phyloP scores from a whole-genome alignment of 2,797 vertebrate species.

The Scomberomorus guttatus region DNA sequence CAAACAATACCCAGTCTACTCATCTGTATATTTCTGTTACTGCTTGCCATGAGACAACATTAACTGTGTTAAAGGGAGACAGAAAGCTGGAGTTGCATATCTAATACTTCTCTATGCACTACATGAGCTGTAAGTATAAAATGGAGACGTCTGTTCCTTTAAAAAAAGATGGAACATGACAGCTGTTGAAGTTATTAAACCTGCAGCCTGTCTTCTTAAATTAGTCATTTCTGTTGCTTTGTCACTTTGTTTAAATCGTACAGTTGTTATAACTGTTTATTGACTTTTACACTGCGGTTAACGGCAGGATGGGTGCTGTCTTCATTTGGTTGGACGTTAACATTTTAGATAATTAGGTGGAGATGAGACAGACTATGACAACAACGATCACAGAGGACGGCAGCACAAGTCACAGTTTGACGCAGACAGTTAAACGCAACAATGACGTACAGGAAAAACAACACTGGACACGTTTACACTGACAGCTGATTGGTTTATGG shows the following conservation, averaged over 20 bases:
- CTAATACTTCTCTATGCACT: not conserved
- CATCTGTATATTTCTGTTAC: too few species aligned
- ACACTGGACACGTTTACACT: conserved; percentile 11
- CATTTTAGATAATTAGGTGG: conserved; percentile 29
- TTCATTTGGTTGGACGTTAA: conserved; percentile 46
- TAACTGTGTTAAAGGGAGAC: not conserved
- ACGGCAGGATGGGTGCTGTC: conserved; percentile 33
- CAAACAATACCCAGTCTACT: too few species aligned
- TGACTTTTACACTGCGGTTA: too few species aligned
- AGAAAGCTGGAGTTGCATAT: conserved; percentile 13
- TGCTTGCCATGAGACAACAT: too few species aligned
- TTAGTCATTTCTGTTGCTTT: not conserved
- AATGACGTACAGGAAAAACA: conserved; percentile 23
- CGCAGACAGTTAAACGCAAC: conserved; percentile 45
- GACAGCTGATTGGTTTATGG: not conserved
- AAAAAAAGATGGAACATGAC: not conserved
- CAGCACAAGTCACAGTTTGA: conserved; percentile 29
- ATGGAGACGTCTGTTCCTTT: not conserved
- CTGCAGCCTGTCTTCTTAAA: not conserved
- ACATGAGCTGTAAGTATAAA: conserved; percentile 6
- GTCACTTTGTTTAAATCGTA: not conserved
- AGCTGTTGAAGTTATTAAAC: not conserved
- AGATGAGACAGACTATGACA: conserved; percentile 60
- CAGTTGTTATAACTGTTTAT: too few species aligned
- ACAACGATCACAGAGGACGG: conserved; percentile 49